These are phyloP conservation scores for Aphaenogaster ashmeadi DNA, from an alignment of 1,140 invertebrate genomes.

Conservation along the genomic window DNA sequence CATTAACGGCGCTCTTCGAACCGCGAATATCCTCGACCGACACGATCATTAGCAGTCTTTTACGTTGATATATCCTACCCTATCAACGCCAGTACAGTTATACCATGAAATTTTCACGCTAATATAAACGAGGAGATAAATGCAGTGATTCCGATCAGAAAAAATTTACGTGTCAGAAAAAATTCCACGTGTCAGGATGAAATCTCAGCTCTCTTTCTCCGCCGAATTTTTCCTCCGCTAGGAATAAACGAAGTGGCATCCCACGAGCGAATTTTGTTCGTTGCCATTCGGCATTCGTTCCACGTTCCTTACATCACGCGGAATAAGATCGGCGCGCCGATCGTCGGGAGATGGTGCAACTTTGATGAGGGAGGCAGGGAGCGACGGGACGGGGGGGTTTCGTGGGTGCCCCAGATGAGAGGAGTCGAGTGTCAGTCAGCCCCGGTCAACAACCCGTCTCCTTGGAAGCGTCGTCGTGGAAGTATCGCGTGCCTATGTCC, in stretches of 20 bases:
- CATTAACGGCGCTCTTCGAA: slow-evolving; percentile 5
- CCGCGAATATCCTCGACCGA: background rate
- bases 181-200: background rate
- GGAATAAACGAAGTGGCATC: background rate
- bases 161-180: background rate
- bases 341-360: slow-evolving; percentile 27
- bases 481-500: slow-evolving; percentile 76
- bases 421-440: slow-evolving; percentile 70
- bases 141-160: background rate
- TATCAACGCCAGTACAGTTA: background rate
- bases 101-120: background rate
- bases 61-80: background rate
- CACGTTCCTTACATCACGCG: slow-evolving; percentile 27
- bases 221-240: background rate
- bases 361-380: slow-evolving; percentile 32
- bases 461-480: slow-evolving; percentile 66
- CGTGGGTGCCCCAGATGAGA: slow-evolving; percentile 68
- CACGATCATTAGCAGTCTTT: slow-evolving; percentile 17
- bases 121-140: slow-evolving; percentile 19
- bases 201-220: background rate
- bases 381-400: slow-evolving; percentile 12
- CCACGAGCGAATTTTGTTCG: background rate
- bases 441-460: slow-evolving; percentile 78
- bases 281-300: background rate
- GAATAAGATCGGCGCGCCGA: slow-evolving; percentile 21